These are phyloP conservation scores for Acrobasis suavella DNA, from an alignment of 2,888 invertebrate species.

Conservation along the genomic window DNA sequence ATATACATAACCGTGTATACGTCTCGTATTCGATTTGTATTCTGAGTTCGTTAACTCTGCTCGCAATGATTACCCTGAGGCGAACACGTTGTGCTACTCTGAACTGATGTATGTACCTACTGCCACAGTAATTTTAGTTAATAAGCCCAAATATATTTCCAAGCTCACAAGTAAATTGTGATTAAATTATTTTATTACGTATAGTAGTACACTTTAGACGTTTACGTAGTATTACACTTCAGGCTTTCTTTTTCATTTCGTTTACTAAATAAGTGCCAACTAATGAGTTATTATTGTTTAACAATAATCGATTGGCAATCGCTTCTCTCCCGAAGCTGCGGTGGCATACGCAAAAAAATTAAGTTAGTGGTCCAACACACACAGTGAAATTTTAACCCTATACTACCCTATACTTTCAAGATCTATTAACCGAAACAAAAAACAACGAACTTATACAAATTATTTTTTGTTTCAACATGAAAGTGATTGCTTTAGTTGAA, in stretches of 20 bases:
- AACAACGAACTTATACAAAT: too few relatives aligned
- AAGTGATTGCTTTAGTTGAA: neutral
- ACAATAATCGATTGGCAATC: too few relatives aligned
- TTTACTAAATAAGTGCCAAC: too few relatives aligned
- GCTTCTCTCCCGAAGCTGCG: too few relatives aligned
- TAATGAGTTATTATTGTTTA: too few relatives aligned
- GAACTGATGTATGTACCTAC: conserved; percentile 29
- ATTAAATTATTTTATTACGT: neutral
- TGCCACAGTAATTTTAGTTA: conserved; percentile 10
- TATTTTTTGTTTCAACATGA: neutral
- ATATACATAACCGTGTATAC: conserved; percentile 31
- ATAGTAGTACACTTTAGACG: neutral
- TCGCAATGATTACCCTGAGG: conserved; percentile 61
- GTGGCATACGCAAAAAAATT: too few relatives aligned
- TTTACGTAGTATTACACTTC: too few relatives aligned
- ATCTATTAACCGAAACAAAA: too few relatives aligned
- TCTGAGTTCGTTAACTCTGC: conserved; percentile 68
- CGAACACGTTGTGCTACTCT: conserved; percentile 37
- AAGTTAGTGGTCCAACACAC: too few relatives aligned
- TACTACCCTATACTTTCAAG: too few relatives aligned
- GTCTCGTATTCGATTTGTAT: conserved; percentile 65
- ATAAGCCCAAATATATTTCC: conserved; percentile 7
- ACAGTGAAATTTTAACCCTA: too few relatives aligned
- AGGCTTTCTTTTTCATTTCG: neutral
- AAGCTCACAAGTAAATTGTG: neutral